These are phyloP conservation scores for Nothura maculosa DNA, from an alignment of 2,797 vertebrate species.

Conservation along the genomic window DNA sequence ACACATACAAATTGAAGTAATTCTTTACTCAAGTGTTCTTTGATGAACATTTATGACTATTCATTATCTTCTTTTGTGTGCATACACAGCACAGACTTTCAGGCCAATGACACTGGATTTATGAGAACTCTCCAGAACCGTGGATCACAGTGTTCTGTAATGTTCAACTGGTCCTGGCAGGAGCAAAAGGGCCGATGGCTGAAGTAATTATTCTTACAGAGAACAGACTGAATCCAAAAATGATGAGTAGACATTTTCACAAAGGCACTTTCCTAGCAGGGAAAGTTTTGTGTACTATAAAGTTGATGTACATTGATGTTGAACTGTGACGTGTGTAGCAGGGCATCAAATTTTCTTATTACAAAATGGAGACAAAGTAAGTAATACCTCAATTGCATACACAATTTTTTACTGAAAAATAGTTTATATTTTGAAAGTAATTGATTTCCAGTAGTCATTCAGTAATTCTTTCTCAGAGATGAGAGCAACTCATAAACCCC, in stretches of 20 bases:
- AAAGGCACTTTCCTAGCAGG: background rate
- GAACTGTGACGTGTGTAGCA: background rate
- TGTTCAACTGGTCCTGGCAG: background rate
- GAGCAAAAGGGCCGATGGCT: background rate
- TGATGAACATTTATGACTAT: conserved; percentile 22
- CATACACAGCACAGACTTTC: background rate
- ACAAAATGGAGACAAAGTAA: accelerated
- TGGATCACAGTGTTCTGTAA: conserved; percentile 18
- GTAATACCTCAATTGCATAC: background rate
- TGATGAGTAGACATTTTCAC: background rate
- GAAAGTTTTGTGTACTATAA: background rate
- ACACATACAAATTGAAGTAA: background rate
- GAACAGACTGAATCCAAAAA: background rate
- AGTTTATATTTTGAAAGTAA: background rate
- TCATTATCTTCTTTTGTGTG: background rate
- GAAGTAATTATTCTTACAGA: background rate
- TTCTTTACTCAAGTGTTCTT: background rate
- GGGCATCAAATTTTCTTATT: background rate
- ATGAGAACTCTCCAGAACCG: background rate
- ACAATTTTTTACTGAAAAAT: background rate
- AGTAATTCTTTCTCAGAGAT: background rate
- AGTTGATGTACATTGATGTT: background rate
- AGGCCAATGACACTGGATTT: background rate
- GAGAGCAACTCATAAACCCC: background rate
- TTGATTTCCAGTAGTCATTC: background rate